Evolutionary conservation across 2,888 invertebrate genomes (phyloP), one percentile per base, ranked within the genome.

Genomic region (Criorhina ranunculi): DNA sequence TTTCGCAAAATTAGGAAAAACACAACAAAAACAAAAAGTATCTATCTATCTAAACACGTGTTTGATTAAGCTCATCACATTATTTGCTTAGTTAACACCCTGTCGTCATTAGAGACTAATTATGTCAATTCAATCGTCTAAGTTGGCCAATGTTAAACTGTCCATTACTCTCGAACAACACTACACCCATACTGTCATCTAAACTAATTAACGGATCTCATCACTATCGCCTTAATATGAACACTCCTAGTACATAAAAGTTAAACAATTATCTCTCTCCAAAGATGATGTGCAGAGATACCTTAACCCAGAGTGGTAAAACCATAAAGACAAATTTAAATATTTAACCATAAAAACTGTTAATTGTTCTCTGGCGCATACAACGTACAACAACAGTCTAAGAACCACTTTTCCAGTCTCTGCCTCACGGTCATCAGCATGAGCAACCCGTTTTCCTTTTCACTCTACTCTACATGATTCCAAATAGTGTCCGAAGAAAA

Each of bases 121-220:
- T 72, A 67, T 59, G 59, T 49, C 76, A 73, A 66, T 53, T 66
- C 51, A 62, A 59, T 57, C 35, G 12, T 5, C 12, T 33, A 81
- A 55, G 55, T 81, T 57, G 75, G 80, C 75, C 80, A 81, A 81
- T 81, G 80, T 62, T 69, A 69, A 46, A 42, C 31, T 11, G 73
- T 57, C 69, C 46, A 81, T 75, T 75, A 80, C n/a, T n/a, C n/a
- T n/a, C n/a, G n/a, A n/a, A n/a, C n/a, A n/a, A n/a, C 53, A 75
- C 42, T 69, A 37, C 19, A 24, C 33, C 40, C 42, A 57, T 29
- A 44, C 37, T 12, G 60, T 37, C 62, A 15, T 7, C 40, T 17
- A 46, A n/a, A 15, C 44, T 69, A 69, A 79, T 79, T 72, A 72
- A 29, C 55, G n/a, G n/a, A 31, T 42, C 9, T 44, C 51, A n/a